Base-by-base conservation (phyloP, 23 tunicate genomes). In the Trididemnum nubilum region DNA sequence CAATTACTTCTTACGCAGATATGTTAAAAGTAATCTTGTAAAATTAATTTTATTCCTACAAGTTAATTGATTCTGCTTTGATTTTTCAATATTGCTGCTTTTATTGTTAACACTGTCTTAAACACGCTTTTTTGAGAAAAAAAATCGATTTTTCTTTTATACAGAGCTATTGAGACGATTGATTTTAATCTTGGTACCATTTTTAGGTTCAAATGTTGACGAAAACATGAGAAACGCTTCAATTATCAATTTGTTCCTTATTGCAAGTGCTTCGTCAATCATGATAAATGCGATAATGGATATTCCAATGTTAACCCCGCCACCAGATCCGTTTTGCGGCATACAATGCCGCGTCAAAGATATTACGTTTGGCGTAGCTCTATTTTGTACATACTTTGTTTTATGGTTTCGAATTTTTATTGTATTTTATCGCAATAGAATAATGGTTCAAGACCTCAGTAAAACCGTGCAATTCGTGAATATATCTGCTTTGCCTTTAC, bases 331-430 rank as follows among this genome's bases (percentile, higher is more conserved):
- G 2, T 82, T 82, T 33, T 82, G 86, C 67, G 15, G 57, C 27
- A 33, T 82, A 12, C 71, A 82, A 23, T 67, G 71, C 44, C 78
- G 78, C 19, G 51, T 82, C 22, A 82, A 82, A 50, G 51, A 36
- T 9, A 52, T 71, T 2, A 23, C 38, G 27, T 82, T 39, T 33
- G 86, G 40, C 27, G 51, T 51, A 3, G 35, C 77, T 18, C 32
- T 71, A 2, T 33, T 54, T 4, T 82, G 58, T 30, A 67, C 31
- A 0, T 82, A 82, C 71, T 51, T 71, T 23, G 61, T 78, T 31
- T 67, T 82, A 5, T 82, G 86, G 86, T 69, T 32, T 33, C 78
- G 86, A 27, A 59, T 82, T 1, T 82, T 70, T 33, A 70, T 78
- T 21, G 86, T 67, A 12, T 82, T 82, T 34, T 82, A 82, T 52